phyloP scores from a whole-genome alignment of 2,113 vertebrate genomes.

The Calidris pygmaea region DNA sequence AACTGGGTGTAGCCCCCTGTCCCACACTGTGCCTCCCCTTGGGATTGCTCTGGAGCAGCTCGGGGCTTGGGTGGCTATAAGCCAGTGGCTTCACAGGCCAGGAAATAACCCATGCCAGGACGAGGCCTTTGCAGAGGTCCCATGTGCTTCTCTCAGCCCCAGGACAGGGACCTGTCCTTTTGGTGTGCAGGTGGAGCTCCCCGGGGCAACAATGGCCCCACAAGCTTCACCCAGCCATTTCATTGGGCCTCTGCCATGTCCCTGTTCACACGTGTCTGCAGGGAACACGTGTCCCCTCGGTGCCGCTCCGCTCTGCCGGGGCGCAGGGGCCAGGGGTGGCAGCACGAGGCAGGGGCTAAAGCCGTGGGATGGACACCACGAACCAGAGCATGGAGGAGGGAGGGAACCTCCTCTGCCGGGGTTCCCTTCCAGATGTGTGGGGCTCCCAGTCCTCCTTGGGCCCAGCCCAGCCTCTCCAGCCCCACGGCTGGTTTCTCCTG shows the following conservation, averaged over 20 bases:
- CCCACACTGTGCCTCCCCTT: not conserved
- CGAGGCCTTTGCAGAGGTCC: not conserved
- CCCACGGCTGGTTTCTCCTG: not conserved
- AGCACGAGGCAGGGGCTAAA: not conserved
- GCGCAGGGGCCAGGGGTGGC: accelerated
- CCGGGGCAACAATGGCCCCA: not conserved
- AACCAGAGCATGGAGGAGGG: not conserved
- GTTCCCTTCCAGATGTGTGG: not conserved
- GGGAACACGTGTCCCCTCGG: not conserved
- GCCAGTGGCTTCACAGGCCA: not conserved
- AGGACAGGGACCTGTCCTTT: accelerated
- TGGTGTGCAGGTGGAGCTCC: not conserved
- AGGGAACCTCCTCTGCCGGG: accelerated
- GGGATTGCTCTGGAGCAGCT: not conserved
- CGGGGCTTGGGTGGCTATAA: not conserved
- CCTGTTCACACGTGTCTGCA: not conserved
- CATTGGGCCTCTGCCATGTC: not conserved
- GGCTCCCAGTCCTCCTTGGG: not conserved
- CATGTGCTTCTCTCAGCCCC: accelerated
- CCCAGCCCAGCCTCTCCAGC: not conserved
- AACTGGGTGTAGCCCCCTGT: not conserved
- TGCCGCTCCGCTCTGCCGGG: not conserved
- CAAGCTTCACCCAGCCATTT: not conserved
- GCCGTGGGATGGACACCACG: accelerated
- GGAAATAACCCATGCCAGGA: not conserved